A percentile compares a stretch with the other conserved stretches of the same genome.
Conservation (phyloP, 1,140 invertebrate species). For the Lysiphlebus fabarum region DNA sequence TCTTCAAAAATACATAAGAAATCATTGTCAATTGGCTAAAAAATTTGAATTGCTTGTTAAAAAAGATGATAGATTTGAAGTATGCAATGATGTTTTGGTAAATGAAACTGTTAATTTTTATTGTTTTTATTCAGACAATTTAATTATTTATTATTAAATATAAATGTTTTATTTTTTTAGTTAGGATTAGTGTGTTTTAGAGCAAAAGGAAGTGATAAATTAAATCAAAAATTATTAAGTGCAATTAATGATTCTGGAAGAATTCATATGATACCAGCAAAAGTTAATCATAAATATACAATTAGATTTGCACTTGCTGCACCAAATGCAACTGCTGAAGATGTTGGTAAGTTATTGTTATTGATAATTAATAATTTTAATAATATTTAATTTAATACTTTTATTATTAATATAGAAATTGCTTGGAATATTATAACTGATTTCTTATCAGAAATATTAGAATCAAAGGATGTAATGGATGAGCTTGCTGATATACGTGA, state of each 20-base stretch:
- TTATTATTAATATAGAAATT: slow-evolving; percentile 72
- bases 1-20: slow-evolving; percentile 86
- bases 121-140: no score
- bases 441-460: slow-evolving; percentile 77
- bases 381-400: no score
- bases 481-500: slow-evolving; percentile 66
- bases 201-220: slow-evolving; percentile 78
- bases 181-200: slow-evolving; percentile 82
- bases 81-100: slow-evolving; percentile 95
- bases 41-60: slow-evolving; percentile 82
- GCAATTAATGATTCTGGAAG: slow-evolving; percentile 94
- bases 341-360: slow-evolving; percentile 68
- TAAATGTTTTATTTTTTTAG: slow-evolving; percentile 54
- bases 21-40: slow-evolving; percentile 91
- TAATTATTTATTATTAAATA: not conserved
- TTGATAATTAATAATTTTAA: slow-evolving; percentile 8
- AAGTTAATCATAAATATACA: slow-evolving; percentile 83
- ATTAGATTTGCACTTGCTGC: slow-evolving; percentile 95
- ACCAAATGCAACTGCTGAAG: slow-evolving; percentile 82
- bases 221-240: slow-evolving; percentile 92
- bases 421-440: slow-evolving; percentile 89
- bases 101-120: slow-evolving; percentile 32
- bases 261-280: slow-evolving; percentile 95
- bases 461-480: slow-evolving; percentile 67
- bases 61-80: slow-evolving; percentile 87